Evolutionary conservation across 2,797 vertebrate species (phyloP), one percentile per base, ranked within the genome.

Genomic region (Semotilus atromaculatus): DNA sequence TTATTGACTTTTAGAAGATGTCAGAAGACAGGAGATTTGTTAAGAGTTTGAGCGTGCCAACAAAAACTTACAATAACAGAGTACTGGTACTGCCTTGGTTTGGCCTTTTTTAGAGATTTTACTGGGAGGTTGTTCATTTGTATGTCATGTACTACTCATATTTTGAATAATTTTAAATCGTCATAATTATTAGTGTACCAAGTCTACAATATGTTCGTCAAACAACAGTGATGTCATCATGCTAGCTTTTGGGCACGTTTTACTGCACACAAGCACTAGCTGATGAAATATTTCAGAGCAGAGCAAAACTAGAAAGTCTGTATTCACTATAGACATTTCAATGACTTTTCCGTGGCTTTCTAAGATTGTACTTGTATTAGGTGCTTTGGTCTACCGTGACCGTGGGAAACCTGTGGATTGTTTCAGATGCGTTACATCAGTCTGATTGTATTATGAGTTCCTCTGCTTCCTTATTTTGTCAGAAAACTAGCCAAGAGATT

Each of bases 371-470:
- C 78, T 67, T 51, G n/a, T 67, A 34, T 34, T 36, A 66, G 36
- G 75, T 77, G 75, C 55, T 79, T 48, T 48, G 68, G 70, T 66
- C 34, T 67, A 53, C 21, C 71, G 19, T 48, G 40, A 51, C 53
- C 0, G 26, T 45, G 68, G 60, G 60, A 75, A 83, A 21, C 16
- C 16, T 43, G 14, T 58, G 26, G 34, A 70, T 68, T 16, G 13
- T 77, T 84, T 84, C 82, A 84, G 26, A 60, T 66, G 34, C 23
- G 13, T 84, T 84, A 84, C 82, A 70, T 84, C 74, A 84, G 51
- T 34, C 3, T 43, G 26, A 68, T 68, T 70, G 13, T 55, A 18
- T 68, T 77, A 76, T 31, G 19, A 68, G n/a, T 40, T 55, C n/a
- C 38, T 29, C 34, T 43, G 45, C 29, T 68, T 83, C 48, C 11